phyloP scores from a whole-genome alignment of 2,888 invertebrate genomes.

The Hirudinaria manillensis region DNA sequence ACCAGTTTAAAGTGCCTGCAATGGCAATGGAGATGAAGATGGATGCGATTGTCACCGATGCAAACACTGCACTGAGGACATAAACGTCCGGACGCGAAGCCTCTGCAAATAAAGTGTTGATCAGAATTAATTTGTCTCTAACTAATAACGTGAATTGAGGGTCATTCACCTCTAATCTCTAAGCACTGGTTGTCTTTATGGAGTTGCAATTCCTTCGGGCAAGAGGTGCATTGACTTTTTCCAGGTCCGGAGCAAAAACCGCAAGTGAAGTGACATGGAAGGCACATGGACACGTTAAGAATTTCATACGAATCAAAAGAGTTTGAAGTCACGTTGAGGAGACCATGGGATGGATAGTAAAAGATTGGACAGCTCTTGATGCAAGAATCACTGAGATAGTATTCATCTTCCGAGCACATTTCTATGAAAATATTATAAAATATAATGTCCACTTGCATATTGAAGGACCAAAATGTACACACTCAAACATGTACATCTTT shows the following conservation, averaged over 20 bases:
- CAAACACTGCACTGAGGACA: background rate
- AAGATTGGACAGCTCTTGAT: conserved; percentile 1
- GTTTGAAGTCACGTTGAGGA: conserved; percentile 5
- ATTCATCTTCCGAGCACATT: background rate
- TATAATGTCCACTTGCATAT: background rate
- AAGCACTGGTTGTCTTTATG: background rate
- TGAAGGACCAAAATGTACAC: too few species aligned
- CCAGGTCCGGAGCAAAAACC: background rate
- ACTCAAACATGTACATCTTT: too few species aligned
- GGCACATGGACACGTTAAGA: conserved; percentile 6
- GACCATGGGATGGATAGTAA: background rate
- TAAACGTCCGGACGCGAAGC: background rate
- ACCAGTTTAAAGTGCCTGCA: background rate
- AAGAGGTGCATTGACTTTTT: background rate
- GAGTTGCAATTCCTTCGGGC: background rate
- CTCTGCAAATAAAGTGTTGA: background rate
- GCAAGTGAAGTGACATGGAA: background rate
- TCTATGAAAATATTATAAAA: background rate
- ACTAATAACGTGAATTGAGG: background rate
- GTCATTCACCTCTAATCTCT: background rate
- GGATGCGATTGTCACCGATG: background rate
- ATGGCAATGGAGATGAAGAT: background rate
- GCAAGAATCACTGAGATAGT: conserved; percentile 5
- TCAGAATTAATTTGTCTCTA: background rate
- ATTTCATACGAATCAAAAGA: background rate